Conservation (phyloP, 2,888 invertebrate species). For the Stenodera caucasica region DNA sequence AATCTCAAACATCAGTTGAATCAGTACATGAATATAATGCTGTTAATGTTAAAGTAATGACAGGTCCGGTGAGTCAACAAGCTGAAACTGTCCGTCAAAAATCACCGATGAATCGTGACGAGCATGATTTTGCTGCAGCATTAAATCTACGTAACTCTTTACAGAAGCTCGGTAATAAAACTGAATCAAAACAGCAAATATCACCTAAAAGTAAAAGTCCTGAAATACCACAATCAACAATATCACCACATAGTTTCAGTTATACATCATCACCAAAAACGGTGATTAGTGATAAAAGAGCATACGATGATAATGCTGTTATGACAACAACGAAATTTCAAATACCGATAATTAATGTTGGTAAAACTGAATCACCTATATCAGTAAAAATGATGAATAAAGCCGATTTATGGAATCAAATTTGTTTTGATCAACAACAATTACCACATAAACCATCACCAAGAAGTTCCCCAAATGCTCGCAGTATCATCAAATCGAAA, state of each 20-base stretch:
- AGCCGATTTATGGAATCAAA: slow-evolving; percentile 81
- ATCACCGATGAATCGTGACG: slow-evolving; percentile 61
- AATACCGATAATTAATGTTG: slow-evolving; percentile 49
- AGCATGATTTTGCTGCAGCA: slow-evolving; percentile 60
- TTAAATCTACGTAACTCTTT: slow-evolving; percentile 61
- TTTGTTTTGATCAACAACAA: slow-evolving; percentile 56
- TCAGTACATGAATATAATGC: slow-evolving; percentile 60
- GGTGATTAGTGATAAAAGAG: slow-evolving; percentile 27
- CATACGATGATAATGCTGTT: slow-evolving; percentile 54
- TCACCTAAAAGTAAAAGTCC: not conserved
- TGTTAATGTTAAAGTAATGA: slow-evolving; percentile 72
- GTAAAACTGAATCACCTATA: slow-evolving; percentile 38
- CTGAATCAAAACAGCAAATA: slow-evolving; percentile 42
- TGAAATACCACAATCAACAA: not conserved
- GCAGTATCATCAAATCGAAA: slow-evolving; percentile 62
- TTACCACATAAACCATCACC: slow-evolving; percentile 47
- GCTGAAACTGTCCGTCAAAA: slow-evolving; percentile 65
- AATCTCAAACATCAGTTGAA: slow-evolving; percentile 47
- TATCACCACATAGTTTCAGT: slow-evolving; percentile 25
- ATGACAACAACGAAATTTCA: slow-evolving; percentile 55
- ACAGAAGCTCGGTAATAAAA: slow-evolving; percentile 53
- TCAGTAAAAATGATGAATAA: slow-evolving; percentile 60
- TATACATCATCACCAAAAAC: slow-evolving; percentile 32
- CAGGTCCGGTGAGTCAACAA: slow-evolving; percentile 71
- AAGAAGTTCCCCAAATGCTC: slow-evolving; percentile 55